phyloP scores from a whole-genome alignment of 2,888 invertebrate species.

The Orthosia gothica region DNA sequence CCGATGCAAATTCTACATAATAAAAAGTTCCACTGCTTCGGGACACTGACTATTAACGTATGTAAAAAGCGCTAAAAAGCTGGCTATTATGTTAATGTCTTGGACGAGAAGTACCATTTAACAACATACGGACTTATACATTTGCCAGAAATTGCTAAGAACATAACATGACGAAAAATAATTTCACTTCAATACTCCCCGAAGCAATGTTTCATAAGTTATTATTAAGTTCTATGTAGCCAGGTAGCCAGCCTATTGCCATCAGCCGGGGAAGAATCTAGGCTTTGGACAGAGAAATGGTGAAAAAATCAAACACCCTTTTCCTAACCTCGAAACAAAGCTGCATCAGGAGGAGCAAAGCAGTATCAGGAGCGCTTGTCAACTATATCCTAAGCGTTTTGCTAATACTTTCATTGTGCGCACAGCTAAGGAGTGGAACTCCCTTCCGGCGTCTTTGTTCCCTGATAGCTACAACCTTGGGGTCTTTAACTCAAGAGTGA shows the following conservation, averaged over 20 bases:
- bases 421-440: no score
- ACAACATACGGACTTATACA: constrained; percentile 9
- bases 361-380: no score
- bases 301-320: neutral
- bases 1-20: constrained; percentile 68
- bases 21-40: constrained; percentile 56
- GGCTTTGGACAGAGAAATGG: neutral
- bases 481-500: no score
- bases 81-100: constrained; percentile 40
- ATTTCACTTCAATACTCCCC: neutral
- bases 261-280: neutral
- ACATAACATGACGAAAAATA: neutral
- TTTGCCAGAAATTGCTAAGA: neutral
- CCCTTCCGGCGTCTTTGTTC: no score
- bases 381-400: no score
- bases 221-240: neutral
- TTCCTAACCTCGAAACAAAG: neutral
- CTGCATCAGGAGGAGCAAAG: no score
- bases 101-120: constrained; percentile 1
- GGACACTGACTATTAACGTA: constrained; percentile 32
- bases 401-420: no score
- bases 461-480: no score
- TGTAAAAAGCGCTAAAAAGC: constrained; percentile 36
- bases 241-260: neutral
- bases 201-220: neutral